A percentile compares a stretch with the other conserved stretches of the same genome.
phyloP scores from a whole-genome alignment of 1,140 invertebrate genomes.

The Philaenus spumarius region DNA sequence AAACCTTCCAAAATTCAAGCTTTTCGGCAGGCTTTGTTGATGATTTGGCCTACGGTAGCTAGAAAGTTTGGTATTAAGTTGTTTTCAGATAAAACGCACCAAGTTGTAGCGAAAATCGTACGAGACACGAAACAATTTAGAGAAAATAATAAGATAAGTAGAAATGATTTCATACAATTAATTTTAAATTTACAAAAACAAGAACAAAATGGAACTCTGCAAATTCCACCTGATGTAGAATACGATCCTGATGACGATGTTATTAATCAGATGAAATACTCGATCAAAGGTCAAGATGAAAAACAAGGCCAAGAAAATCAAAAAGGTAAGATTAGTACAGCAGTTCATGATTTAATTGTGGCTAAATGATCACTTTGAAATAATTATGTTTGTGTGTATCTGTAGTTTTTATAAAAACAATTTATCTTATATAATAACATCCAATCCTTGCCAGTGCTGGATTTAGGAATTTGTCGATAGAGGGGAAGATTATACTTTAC shows the following conservation, averaged over 20 bases:
- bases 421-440: too few relatives aligned
- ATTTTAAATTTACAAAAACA: slow-evolving; percentile 8
- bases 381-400: too few relatives aligned
- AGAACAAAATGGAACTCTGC: neutral
- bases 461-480: too few relatives aligned
- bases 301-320: neutral
- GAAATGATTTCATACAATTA: slow-evolving; percentile 13
- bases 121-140: neutral
- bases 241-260: slow-evolving; percentile 2
- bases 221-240: neutral
- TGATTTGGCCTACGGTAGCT: neutral
- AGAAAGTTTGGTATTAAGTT: neutral
- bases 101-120: neutral
- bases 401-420: too few relatives aligned
- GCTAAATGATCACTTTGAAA: too few relatives aligned
- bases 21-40: neutral
- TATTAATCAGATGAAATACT: slow-evolving; percentile 6
- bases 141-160: neutral
- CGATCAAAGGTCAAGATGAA: neutral
- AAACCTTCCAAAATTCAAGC: neutral
- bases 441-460: too few relatives aligned
- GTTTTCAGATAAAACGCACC: neutral
- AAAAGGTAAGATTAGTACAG: slow-evolving; percentile 8
- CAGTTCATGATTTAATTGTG: too few relatives aligned
- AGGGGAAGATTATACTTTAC: too few relatives aligned